Evolutionary conservation across 2,888 invertebrate species (phyloP).

Genomic region (Melanophora roralis): DNA sequence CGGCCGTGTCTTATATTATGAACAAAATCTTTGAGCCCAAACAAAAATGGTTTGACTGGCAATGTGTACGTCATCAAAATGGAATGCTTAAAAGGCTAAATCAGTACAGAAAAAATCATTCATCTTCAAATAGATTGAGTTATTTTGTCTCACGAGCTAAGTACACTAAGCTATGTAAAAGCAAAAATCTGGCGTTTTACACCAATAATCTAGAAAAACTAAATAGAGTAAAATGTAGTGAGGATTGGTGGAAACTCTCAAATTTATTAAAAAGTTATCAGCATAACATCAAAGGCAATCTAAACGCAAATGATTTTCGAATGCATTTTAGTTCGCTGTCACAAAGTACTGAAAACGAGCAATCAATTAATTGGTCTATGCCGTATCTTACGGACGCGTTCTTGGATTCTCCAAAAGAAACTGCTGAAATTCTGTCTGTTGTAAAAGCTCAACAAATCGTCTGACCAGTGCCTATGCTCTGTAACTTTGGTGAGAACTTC

Average conservation of each 20-base stretch:
- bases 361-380: not conserved
- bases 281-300: not conserved
- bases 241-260: constrained; percentile 11
- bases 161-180: not conserved
- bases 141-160: not conserved
- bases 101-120: not conserved
- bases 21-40: not conserved
- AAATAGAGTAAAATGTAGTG: not conserved
- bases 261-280: not conserved
- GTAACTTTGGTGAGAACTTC: no score
- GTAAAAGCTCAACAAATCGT: no score
- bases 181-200: not conserved
- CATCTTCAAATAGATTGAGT: not conserved
- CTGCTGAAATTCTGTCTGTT: not conserved
- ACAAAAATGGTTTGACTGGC: constrained; percentile 9
- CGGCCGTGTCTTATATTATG: no score
- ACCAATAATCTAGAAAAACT: not conserved
- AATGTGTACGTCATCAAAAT: not conserved
- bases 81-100: not conserved
- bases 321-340: not conserved
- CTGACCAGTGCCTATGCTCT: no score
- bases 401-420: constrained; percentile 2
- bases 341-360: not conserved
- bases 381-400: not conserved
- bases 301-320: not conserved